These are phyloP conservation scores for Conistra vaccinii DNA, from an alignment of 2,888 invertebrate genomes.

Conservation along the genomic window DNA sequence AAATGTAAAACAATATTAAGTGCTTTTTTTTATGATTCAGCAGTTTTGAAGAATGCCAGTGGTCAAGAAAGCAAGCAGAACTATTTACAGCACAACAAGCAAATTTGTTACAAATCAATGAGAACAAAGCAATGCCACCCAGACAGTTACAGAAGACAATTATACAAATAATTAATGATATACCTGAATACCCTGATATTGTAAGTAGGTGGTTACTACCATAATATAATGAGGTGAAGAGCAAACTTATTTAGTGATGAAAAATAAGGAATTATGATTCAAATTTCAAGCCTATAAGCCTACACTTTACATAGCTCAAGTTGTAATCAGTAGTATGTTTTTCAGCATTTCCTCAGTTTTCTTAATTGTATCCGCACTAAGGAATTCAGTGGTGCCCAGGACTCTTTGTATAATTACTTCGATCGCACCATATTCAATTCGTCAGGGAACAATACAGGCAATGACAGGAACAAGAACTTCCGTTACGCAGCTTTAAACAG, in stretches of 20 bases:
- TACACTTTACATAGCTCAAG: neutral
- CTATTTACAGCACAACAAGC: constrained; percentile 97
- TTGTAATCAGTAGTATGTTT: constrained; percentile 63
- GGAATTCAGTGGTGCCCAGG: constrained; percentile 96
- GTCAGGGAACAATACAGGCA: constrained; percentile 81
- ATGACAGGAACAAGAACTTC: constrained; percentile 92
- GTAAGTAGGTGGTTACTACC: constrained; percentile 87
- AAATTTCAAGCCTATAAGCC: neutral
- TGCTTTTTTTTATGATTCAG: constrained; percentile 67
- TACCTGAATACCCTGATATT: constrained; percentile 95
- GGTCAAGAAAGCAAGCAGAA: constrained; percentile 97
- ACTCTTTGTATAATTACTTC: constrained; percentile 95
- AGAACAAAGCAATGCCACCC: constrained; percentile 94
- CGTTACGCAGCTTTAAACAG: constrained; percentile 97
- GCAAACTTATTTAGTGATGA: neutral
- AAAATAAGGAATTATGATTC: neutral
- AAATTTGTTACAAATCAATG: constrained; percentile 95
- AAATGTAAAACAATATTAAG: neutral
- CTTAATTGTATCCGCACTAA: constrained; percentile 96
- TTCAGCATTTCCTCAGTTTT: constrained; percentile 97
- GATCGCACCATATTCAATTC: constrained; percentile 91
- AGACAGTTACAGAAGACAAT: constrained; percentile 94
- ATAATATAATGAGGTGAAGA: neutral
- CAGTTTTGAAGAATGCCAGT: constrained; percentile 91
- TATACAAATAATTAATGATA: constrained; percentile 93